phyloP scores from a whole-genome alignment of 2,888 invertebrate genomes.

The Odontocerum albicorne region DNA sequence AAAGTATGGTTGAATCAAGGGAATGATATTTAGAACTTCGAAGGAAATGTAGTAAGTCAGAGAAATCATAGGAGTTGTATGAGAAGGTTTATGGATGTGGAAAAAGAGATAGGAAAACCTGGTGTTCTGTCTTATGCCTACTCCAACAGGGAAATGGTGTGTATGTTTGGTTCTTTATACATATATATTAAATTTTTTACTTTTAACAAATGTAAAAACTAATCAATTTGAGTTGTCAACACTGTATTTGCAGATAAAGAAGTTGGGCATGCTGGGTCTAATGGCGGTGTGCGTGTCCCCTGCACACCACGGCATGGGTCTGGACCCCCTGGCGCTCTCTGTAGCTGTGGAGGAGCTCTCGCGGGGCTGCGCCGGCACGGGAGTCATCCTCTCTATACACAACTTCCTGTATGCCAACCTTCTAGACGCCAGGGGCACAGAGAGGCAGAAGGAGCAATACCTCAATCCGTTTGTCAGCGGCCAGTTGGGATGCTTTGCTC shows the following conservation, averaged over 20 bases:
- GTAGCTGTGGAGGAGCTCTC: constrained; percentile 79
- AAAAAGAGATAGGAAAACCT: too few relatives aligned
- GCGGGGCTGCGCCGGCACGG: constrained; percentile 75
- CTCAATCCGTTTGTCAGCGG: constrained; percentile 63
- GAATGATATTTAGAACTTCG: too few relatives aligned
- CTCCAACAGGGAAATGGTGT: too few relatives aligned
- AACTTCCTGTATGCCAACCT: constrained; percentile 76
- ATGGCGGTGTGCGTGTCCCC: constrained; percentile 67
- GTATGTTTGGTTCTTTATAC: too few relatives aligned
- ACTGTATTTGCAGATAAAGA: constrained; percentile 59
- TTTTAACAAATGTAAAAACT: too few relatives aligned
- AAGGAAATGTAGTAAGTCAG: too few relatives aligned
- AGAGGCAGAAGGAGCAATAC: constrained; percentile 67
- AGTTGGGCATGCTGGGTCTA: constrained; percentile 70
- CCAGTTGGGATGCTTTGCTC: constrained; percentile 74
- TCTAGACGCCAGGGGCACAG: constrained; percentile 65
- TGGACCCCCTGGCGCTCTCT: constrained; percentile 70
- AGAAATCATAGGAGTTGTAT: too few relatives aligned
- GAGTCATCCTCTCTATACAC: constrained; percentile 75
- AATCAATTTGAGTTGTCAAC: too few relatives aligned
- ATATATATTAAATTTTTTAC: too few relatives aligned
- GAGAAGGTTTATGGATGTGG: too few relatives aligned
- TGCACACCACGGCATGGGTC: constrained; percentile 67
- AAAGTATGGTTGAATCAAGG: too few relatives aligned
- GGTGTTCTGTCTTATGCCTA: too few relatives aligned